phyloP scores from a whole-genome alignment of 2,797 vertebrate genomes.

The Oreochromis mossambicus region DNA sequence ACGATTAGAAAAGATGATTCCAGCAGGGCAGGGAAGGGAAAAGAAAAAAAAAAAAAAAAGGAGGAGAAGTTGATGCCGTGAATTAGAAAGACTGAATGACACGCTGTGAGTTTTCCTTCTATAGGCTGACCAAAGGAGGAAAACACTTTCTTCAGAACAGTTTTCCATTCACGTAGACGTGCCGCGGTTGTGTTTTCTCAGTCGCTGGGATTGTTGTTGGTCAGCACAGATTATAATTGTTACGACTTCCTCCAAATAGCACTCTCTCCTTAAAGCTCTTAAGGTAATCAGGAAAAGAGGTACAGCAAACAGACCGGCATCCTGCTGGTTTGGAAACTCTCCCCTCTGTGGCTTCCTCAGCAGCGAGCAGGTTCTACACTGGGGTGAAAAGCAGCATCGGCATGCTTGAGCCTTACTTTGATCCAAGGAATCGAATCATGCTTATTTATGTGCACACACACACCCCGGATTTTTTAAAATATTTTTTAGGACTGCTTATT shows the following conservation, averaged over 20 bases:
- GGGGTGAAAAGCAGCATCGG: neutral
- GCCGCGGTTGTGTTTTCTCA: neutral
- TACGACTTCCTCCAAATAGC: neutral
- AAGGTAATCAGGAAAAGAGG: neutral
- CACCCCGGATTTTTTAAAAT: neutral
- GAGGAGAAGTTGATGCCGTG: neutral
- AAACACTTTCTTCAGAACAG: neutral
- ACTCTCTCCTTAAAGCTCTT: neutral
- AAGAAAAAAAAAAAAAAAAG: neutral
- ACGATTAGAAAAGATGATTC: neutral
- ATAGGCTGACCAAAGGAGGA: neutral
- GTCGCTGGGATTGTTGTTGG: neutral
- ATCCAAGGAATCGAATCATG: neutral
- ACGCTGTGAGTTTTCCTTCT: neutral
- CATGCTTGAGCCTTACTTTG: neutral
- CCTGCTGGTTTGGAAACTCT: neutral
- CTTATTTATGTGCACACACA: neutral
- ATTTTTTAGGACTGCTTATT: neutral
- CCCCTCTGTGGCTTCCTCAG: neutral
- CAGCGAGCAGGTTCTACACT: neutral
- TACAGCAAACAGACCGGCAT: neutral
- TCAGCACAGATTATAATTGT: neutral
- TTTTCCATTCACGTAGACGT: neutral
- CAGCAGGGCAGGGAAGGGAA: neutral
- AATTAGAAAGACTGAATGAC: neutral